Base-by-base conservation (phyloP, 2,113 vertebrate genomes). In the Buteo buteo region DNA sequence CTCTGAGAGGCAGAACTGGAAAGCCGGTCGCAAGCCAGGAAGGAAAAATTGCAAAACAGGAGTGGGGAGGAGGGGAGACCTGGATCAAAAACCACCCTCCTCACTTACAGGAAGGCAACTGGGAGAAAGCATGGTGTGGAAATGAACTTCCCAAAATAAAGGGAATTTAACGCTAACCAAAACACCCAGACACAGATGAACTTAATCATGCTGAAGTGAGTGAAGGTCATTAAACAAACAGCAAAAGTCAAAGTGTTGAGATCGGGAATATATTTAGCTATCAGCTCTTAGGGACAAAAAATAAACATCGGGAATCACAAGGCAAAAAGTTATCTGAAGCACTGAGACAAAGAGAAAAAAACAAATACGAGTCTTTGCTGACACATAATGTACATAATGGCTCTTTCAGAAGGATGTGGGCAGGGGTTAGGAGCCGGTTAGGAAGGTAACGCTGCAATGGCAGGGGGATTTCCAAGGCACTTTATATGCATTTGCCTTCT, bases 81-180 rank as follows among this genome's bases (percentile, higher is more conserved):
- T 58, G 82, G 94, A 82, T 59, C 40, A 36, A 59, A 90, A 78
- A 6, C 44, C 54, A 44, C 36, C n/a, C 67, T 80, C 87, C 57
- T 80, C 82, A 22, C 72, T 93, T 96, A 78, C 96, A 97, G 73
- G 93, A 91, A 93, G 32, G 47, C 64, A 59, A 86, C 36, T 5
- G 73, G 55, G 76, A 93, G 89, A 88, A 28, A 15, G 34, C 14
- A 10, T 3, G 5, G 79, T 2, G 62, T 73, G 86, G 92, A 90
- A 91, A 96, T 8, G 66, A 93, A 74, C 50, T 91, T 93, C 92
- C 79, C 66, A 55, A 94, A 84, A 83, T n/a, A 73, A 62, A 57
- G 81, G 86, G 86, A 97, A 86, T 57, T 80, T 38, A 85, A 92
- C 28, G 67, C 91, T 73, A 72, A 96, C 47, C 50, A 92, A 97